These are phyloP conservation scores for Urophycis tenuis DNA, from an alignment of 2,797 vertebrate species.

Conservation along the genomic window DNA sequence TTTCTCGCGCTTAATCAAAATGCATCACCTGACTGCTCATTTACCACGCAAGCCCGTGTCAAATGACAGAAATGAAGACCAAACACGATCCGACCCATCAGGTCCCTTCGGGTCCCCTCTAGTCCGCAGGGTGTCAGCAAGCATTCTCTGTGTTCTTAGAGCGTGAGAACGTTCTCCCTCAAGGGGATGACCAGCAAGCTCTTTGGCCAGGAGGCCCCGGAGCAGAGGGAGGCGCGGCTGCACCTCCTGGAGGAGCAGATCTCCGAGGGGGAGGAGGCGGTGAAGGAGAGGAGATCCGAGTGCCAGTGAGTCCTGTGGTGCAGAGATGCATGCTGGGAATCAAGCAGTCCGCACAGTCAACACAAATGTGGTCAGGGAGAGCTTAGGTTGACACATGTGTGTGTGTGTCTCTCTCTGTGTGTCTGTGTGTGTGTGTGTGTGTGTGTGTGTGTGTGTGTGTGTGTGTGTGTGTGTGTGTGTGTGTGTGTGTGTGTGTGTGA, in stretches of 20 bases:
- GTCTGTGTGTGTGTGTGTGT: too few species aligned
- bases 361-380: neutral
- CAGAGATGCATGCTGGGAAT: neutral
- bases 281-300: constrained; percentile 82
- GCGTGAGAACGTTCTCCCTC: constrained; percentile 87
- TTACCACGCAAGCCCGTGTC: too few species aligned
- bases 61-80: too few species aligned
- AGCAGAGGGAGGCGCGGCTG: constrained; percentile 87
- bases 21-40: too few species aligned
- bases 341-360: neutral
- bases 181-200: constrained; percentile 97
- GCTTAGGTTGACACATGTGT: too few species aligned
- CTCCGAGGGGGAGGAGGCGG: constrained; percentile 80
- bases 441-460: constrained; percentile 44
- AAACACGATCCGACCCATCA: too few species aligned
- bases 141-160: constrained; percentile 58
- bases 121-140: too few species aligned
- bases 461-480: neutral
- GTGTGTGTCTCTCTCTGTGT: neutral
- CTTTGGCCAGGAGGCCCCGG: constrained; percentile 91
- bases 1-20: too few species aligned
- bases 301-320: constrained; percentile 74
- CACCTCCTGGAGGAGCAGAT: constrained; percentile 89
- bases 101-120: too few species aligned
- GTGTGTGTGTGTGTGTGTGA: constrained; percentile 3